Percentiles rank a stretch among this genome's conserved stretches.
These are phyloP conservation scores for Sphenodon punctatus DNA, from an alignment of 2,797 vertebrate species.

Conservation along the genomic window DNA sequence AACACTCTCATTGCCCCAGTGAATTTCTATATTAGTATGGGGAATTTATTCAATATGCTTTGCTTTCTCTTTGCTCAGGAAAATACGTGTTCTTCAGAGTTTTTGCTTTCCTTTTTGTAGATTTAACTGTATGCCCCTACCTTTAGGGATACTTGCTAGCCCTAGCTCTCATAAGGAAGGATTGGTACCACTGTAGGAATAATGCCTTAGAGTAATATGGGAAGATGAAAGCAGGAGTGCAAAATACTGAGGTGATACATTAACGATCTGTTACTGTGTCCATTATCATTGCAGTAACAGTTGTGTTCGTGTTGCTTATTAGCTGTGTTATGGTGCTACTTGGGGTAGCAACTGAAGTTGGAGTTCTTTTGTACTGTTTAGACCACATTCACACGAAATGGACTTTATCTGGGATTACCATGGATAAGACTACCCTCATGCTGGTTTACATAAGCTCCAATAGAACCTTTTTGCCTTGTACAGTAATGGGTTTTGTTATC, in stretches of 20 bases:
- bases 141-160: background rate
- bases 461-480: no score
- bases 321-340: no score
- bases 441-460: no score
- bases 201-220: background rate
- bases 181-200: background rate
- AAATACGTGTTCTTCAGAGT: fast-evolving
- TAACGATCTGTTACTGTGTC: background rate
- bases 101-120: background rate
- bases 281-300: background rate
- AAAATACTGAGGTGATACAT: background rate
- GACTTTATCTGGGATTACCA: no score
- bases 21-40: background rate
- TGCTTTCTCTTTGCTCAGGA: background rate
- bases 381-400: no score
- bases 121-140: background rate
- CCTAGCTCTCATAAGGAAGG: background rate
- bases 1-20: background rate
- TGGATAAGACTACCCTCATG: no score
- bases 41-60: background rate
- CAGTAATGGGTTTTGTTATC: no score
- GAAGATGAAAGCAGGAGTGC: background rate
- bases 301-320: no score
- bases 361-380: no score
- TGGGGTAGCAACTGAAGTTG: no score